phyloP scores from a whole-genome alignment of 2,888 invertebrate genomes.

The Erebia aethiops region DNA sequence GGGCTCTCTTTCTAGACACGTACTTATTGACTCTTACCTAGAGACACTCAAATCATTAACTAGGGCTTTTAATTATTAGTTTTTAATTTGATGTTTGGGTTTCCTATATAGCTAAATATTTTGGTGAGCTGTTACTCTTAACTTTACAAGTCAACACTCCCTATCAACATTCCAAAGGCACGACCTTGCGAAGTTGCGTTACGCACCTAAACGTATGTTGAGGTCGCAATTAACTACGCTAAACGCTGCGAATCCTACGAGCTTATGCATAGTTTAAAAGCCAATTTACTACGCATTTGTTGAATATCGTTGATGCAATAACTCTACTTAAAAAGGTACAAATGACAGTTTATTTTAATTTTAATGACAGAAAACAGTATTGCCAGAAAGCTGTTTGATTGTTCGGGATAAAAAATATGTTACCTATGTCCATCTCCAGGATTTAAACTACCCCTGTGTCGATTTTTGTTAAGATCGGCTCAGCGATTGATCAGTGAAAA shows the following conservation, averaged over 20 bases:
- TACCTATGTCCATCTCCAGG: too few relatives aligned
- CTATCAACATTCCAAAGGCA: slow-evolving; percentile 11
- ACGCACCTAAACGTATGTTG: slow-evolving; percentile 7
- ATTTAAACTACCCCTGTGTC: too few relatives aligned
- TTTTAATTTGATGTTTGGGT: too few relatives aligned
- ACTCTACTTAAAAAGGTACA: not conserved
- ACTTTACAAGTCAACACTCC: not conserved
- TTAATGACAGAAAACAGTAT: too few relatives aligned
- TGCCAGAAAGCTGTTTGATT: too few relatives aligned
- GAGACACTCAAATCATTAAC: too few relatives aligned
- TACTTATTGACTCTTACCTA: too few relatives aligned
- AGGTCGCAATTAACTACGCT: slow-evolving; percentile 27
- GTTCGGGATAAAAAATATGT: too few relatives aligned
- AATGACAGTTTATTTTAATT: not conserved
- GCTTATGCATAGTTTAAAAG: not conserved
- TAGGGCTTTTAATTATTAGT: too few relatives aligned
- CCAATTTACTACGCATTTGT: not conserved
- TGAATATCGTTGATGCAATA: not conserved
- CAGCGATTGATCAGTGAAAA: too few relatives aligned
- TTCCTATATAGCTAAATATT: not conserved
- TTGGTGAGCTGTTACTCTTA: not conserved
- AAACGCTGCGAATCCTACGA: slow-evolving; percentile 12
- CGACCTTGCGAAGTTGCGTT: slow-evolving; percentile 15
- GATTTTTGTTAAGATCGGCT: too few relatives aligned
- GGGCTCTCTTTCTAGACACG: too few relatives aligned